phyloP scores from a whole-genome alignment of 1,140 invertebrate species.

The Aphelenchoides besseyi region DNA sequence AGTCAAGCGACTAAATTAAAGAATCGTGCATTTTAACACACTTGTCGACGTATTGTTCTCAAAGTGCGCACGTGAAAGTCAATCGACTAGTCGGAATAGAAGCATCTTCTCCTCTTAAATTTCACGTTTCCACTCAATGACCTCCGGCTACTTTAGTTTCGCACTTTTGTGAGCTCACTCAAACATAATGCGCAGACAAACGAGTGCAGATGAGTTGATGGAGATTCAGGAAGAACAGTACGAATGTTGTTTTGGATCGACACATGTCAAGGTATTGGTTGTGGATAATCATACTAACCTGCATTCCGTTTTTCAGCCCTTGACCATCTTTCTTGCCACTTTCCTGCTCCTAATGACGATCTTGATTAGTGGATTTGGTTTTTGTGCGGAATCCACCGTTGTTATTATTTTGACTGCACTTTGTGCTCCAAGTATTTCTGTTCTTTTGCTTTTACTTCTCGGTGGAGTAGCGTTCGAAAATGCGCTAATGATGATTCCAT shows the following conservation, averaged over 20 bases:
- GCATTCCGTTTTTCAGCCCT: constrained; percentile 4
- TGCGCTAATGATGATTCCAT: not conserved
- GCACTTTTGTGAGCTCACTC: not conserved
- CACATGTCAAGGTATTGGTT: constrained; percentile 12
- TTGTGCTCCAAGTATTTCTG: not conserved
- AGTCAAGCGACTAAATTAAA: too few relatives aligned
- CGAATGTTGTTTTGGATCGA: not conserved
- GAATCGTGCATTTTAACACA: too few relatives aligned
- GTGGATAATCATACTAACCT: not conserved
- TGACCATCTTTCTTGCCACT: not conserved
- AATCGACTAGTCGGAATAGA: not conserved
- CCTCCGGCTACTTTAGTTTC: too few relatives aligned
- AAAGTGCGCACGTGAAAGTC: too few relatives aligned
- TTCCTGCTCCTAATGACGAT: not conserved
- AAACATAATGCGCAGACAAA: not conserved
- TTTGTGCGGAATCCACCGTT: not conserved
- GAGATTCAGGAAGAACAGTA: not conserved
- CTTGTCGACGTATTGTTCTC: too few relatives aligned
- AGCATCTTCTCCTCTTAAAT: not conserved
- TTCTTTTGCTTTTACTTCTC: not conserved
- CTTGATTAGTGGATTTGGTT: not conserved
- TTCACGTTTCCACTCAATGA: not conserved
- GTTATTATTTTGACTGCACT: not conserved
- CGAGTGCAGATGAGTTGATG: not conserved
- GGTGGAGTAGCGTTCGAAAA: not conserved